These are phyloP conservation scores for Zosterops hypoxanthus DNA, from an alignment of 2,113 vertebrate genomes.

Conservation along the genomic window DNA sequence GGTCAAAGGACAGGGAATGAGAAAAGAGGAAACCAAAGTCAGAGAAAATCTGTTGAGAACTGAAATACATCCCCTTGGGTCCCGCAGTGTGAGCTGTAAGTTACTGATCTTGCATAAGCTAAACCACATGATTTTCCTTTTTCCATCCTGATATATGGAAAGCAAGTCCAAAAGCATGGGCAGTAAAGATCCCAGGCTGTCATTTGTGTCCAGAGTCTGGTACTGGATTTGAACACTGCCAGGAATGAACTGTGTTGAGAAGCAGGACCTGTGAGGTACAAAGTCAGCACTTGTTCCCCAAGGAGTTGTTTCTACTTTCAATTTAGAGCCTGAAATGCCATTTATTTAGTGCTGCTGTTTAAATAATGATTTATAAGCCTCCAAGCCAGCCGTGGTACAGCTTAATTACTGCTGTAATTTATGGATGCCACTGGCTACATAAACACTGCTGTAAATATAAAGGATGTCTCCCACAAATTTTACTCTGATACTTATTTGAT, in stretches of 20 bases:
- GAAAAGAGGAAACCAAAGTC: neutral
- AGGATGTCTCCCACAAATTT: constrained; percentile 60
- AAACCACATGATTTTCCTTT: neutral
- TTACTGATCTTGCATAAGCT: neutral
- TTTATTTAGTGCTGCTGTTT: constrained; percentile 70
- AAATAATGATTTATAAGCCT: constrained; percentile 71
- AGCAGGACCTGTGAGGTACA: neutral
- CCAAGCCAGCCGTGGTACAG: constrained; percentile 37
- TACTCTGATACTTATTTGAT: constrained; percentile 46
- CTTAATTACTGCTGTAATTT: constrained; percentile 74
- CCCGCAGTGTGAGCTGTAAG: neutral
- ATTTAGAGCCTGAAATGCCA: constrained; percentile 53
- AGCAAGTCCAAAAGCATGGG: neutral
- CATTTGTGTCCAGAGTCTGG: neutral
- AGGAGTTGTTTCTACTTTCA: constrained; percentile 39
- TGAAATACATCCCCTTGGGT: neutral
- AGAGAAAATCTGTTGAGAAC: neutral
- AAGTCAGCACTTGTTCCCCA: neutral
- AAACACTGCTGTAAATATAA: constrained; percentile 68
- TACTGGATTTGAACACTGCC: neutral
- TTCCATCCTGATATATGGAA: neutral
- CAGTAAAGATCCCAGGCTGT: neutral
- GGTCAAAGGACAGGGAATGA: neutral
- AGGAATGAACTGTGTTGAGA: neutral
- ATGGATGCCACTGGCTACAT: constrained; percentile 62